Conservation (phyloP, 2,113 vertebrate species). For the Meles meles region DNA sequence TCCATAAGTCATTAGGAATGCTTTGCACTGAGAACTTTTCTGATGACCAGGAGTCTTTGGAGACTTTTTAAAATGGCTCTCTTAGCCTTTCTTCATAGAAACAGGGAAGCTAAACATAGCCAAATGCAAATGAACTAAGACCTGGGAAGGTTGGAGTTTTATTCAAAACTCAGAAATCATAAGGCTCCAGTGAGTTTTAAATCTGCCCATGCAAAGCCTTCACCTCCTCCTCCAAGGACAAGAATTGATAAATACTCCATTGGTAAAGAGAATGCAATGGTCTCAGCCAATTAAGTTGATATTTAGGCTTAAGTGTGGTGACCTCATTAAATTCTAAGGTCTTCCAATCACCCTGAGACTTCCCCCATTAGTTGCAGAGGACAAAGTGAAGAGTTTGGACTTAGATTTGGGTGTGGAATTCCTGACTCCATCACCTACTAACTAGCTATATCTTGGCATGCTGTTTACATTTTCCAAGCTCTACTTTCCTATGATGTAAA, state of each 20-base stretch:
- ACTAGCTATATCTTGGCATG: neutral
- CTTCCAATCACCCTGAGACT: neutral
- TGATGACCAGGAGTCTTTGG: slow-evolving; percentile 68
- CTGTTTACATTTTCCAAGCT: neutral
- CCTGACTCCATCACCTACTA: neutral
- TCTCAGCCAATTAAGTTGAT: neutral
- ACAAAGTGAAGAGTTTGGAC: neutral
- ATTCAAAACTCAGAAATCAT: slow-evolving; percentile 56
- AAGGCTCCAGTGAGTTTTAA: slow-evolving; percentile 20
- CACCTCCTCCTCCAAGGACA: neutral
- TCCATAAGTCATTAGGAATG: slow-evolving; percentile 72
- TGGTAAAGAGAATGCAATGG: neutral
- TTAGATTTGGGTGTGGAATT: neutral
- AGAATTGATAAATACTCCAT: neutral
- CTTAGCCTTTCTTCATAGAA: slow-evolving; percentile 57
- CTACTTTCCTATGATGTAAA: neutral
- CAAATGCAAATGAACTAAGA: slow-evolving; percentile 70
- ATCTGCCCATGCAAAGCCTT: slow-evolving; percentile 24
- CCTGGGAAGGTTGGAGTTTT: slow-evolving; percentile 61
- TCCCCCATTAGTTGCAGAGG: neutral
- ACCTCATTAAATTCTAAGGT: neutral
- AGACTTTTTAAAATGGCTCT: slow-evolving; percentile 60
- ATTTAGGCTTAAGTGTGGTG: neutral
- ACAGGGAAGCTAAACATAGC: slow-evolving; percentile 40
- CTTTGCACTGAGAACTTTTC: slow-evolving; percentile 61